A percentile compares a stretch with the other conserved stretches of the same genome.
phyloP scores from a whole-genome alignment of 1,140 invertebrate species.

The Bombus fervidus region DNA sequence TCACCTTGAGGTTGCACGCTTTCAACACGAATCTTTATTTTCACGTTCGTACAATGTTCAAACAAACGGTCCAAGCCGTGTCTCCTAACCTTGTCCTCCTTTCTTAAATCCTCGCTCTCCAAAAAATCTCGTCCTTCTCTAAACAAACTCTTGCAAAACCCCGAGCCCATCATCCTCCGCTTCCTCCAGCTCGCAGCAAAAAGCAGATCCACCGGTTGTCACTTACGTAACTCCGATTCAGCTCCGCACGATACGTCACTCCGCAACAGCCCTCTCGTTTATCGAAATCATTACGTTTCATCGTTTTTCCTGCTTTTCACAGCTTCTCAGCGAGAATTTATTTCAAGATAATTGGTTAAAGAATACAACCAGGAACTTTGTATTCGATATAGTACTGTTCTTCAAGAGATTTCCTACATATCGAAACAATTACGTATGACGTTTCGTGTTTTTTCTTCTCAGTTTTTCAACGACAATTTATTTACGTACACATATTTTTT shows the following conservation, averaged over 20 bases:
- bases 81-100: slow-evolving; percentile 16
- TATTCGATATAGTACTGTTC: too few species aligned
- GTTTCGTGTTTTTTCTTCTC: too few species aligned
- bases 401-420: too few species aligned
- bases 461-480: too few species aligned
- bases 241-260: neutral
- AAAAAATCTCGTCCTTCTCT: slow-evolving; percentile 2
- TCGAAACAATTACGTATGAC: too few species aligned
- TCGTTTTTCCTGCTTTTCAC: neutral
- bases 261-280: neutral
- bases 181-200: neutral
- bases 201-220: neutral
- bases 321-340: neutral
- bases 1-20: neutral
- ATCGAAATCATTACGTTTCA: neutral
- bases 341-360: too few species aligned
- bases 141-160: slow-evolving; percentile 32
- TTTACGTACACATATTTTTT: too few species aligned
- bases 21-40: neutral
- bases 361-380: too few species aligned
- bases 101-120: neutral
- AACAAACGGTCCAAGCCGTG: neutral
- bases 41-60: neutral
- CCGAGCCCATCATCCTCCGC: neutral
- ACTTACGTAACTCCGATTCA: neutral